Evolutionary conservation across 2,113 vertebrate genomes (phyloP), one percentile per base, ranked within the genome.

Genomic region (Pterocles gutturalis): DNA sequence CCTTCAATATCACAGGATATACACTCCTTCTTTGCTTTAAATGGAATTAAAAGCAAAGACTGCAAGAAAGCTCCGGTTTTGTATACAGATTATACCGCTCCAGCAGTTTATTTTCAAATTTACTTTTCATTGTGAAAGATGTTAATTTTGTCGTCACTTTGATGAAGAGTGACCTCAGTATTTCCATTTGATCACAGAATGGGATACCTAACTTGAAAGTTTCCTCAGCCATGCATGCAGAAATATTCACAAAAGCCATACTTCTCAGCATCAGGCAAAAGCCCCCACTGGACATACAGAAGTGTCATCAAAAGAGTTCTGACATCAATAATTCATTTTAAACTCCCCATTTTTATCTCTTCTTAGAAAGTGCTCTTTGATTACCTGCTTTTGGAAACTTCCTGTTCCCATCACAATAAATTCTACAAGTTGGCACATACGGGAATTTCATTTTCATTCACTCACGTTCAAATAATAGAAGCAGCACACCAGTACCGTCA

Each of bases 351-450:
- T 81, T 24, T 41, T 34, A 62, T 9, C 76, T 57, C 58, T 55
- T 41, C 33, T 70, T n/a, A 58, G 45, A 89, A 76, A 0, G 0
- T 3, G 3, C 10, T 58, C 36, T 80, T 53, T 1, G 0, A n/a
- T 43, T 45, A 31, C 43, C 31, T 84, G 31, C 12, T 66, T 66
- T 26, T 41, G 69, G 25, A 69, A 83, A 54, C 38, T 28, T 66
- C n/a, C 46, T 19, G 19, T 43, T 71, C 12, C 80, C 10, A 22
- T 5, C 15, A 13, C 25, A 54, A 3, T 5, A 45, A 48, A 33
- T 48, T 22, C 58, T 25, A 9, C 18, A 34, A 3, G 36, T 5
- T 51, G n/a, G n/a, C 78, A 70, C 2, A 11, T 10, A 6, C 17
- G 7, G 15, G 51, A 54, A 78, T 84, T 71, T 65, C 48, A 41